Percentiles rank a stretch among this genome's conserved stretches.
These are phyloP conservation scores for Drosophila lini DNA, from an alignment of 1,140 invertebrate genomes.

Conservation along the genomic window DNA sequence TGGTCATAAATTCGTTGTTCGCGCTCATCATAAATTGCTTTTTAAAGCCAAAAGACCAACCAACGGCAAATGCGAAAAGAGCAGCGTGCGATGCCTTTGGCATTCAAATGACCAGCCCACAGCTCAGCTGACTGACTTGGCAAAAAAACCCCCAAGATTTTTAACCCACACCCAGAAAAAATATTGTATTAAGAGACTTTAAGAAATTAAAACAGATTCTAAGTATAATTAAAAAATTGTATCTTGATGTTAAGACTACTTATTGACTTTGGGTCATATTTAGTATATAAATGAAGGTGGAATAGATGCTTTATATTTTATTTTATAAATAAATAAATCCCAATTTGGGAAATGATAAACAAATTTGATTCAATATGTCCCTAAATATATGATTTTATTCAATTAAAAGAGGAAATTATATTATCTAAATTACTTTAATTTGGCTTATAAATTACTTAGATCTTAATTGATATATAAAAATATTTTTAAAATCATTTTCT, in stretches of 20 bases:
- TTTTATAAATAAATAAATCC: too few species aligned
- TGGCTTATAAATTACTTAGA: too few species aligned
- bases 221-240: background rate
- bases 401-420: too few species aligned
- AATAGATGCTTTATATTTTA: too few species aligned
- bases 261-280: background rate
- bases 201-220: background rate
- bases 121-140: constrained; percentile 26
- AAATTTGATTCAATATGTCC: too few species aligned
- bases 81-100: constrained; percentile 73
- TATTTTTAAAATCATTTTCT: background rate
- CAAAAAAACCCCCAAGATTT: constrained; percentile 42
- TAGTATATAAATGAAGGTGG: too few species aligned
- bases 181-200: background rate
- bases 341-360: too few species aligned
- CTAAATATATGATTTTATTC: too few species aligned
- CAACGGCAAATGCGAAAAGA: constrained; percentile 66
- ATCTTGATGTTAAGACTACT: too few species aligned
- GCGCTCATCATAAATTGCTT: constrained; percentile 77
- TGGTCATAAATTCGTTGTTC: constrained; percentile 70
- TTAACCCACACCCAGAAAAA: constrained; percentile 23
- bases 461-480: background rate
- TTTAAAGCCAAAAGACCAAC: constrained; percentile 55
- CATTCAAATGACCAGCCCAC: constrained; percentile 73
- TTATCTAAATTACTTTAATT: too few species aligned